phyloP scores from a whole-genome alignment of 2,113 vertebrate species.

The Notechis scutatus region DNA sequence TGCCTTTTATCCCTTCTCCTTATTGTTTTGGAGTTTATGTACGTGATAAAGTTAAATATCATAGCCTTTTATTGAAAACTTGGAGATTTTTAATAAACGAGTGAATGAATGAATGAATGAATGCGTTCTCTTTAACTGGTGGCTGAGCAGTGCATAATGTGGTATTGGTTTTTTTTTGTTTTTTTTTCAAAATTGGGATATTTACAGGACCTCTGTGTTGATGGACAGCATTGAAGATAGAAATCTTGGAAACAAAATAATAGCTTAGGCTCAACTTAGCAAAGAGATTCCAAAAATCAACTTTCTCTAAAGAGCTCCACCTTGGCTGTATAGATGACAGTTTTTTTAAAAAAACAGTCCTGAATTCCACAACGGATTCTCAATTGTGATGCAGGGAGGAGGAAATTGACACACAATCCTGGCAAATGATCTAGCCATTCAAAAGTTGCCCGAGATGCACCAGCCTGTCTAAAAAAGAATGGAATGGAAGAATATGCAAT shows the following conservation, averaged over 20 bases:
- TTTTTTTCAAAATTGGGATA: not conserved
- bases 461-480: not conserved
- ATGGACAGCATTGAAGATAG: not conserved
- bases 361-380: not conserved
- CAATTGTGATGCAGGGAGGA: not conserved
- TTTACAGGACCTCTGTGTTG: not conserved
- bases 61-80: not conserved
- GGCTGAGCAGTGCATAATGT: not conserved
- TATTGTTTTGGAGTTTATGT: not conserved
- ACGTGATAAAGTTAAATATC: not conserved
- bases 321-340: not conserved
- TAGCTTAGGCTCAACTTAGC: not conserved
- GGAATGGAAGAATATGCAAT: not conserved
- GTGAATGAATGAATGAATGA: not conserved
- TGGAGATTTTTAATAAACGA: not conserved
- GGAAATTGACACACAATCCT: not conserved
- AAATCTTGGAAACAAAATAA: not conserved
- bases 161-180: no score
- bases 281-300: not conserved
- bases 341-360: not conserved
- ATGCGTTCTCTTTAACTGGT: not conserved
- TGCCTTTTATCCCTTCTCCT: not conserved
- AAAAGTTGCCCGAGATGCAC: not conserved
- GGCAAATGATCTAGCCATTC: not conserved
- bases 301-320: not conserved